A percentile compares a stretch with the other conserved stretches of the same genome.
Conservation (phyloP, 2,797 vertebrate species). For the Psittacula echo region DNA sequence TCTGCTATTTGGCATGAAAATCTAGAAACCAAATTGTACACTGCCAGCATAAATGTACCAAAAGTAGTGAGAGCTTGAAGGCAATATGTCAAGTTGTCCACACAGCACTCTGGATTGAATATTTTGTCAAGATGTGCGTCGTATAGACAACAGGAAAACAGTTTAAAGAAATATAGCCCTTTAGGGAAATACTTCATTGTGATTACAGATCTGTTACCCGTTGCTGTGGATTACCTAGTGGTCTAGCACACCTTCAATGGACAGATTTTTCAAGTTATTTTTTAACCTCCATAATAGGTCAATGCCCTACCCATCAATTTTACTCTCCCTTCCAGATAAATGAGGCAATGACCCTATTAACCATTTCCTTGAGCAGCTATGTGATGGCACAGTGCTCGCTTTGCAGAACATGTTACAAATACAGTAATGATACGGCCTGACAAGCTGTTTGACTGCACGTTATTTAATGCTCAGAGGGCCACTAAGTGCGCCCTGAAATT, state of each 20-base stretch:
- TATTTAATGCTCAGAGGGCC: conserved; percentile 33
- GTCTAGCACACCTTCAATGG: neutral
- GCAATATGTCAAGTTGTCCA: conserved; percentile 35
- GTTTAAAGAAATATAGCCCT: neutral
- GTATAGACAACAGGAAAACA: neutral
- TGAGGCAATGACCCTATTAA: conserved; percentile 17
- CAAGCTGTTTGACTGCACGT: neutral
- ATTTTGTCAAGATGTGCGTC: conserved; percentile 27
- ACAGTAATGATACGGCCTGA: neutral
- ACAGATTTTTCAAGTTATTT: neutral
- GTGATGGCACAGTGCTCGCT: neutral
- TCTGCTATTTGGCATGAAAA: conserved; percentile 53
- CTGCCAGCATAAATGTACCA: conserved; percentile 39
- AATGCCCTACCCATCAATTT: neutral
- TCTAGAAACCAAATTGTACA: conserved; percentile 39
- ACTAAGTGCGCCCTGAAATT: neutral
- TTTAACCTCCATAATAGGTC: conserved; percentile 40
- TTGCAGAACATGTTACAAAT: neutral
- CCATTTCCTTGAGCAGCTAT: conserved; percentile 16
- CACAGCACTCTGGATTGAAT: neutral
- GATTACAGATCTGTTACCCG: neutral
- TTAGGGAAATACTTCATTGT: neutral
- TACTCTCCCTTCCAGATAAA: neutral
- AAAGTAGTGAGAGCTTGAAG: conserved; percentile 4
- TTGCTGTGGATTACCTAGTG: neutral